Evolutionary conservation across 53 echinoderm and acorn worm genomes (phyloP).

Genomic region (Holothuria scabra): DNA sequence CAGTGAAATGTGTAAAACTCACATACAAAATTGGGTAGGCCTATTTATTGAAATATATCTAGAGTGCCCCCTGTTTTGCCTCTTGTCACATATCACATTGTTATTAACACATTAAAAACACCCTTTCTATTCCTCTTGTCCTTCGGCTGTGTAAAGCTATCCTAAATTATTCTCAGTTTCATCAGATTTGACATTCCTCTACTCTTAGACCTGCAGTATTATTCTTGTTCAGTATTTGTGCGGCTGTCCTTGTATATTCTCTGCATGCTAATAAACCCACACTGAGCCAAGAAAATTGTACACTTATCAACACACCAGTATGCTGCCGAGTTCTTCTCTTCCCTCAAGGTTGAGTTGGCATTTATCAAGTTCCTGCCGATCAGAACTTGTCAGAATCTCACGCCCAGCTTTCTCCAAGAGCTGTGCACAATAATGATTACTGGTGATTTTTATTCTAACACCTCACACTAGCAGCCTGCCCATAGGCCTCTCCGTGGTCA

Average conservation of each 20-base stretch:
- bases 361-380: conserved; percentile 44
- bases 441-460: conserved; percentile 37
- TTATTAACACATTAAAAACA: conserved; percentile 32
- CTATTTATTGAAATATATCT: too few species aligned
- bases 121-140: conserved; percentile 25
- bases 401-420: conserved; percentile 25
- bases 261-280: conserved; percentile 19
- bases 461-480: conserved; percentile 21
- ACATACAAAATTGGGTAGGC: too few species aligned
- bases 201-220: not conserved
- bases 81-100: too few species aligned
- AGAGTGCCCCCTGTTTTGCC: too few species aligned
- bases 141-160: conserved; percentile 11
- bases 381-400: conserved; percentile 39
- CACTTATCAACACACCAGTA: conserved; percentile 40
- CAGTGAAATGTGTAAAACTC: too few species aligned
- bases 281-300: conserved; percentile 25
- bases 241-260: conserved; percentile 21
- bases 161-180: too few species aligned
- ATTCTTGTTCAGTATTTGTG: conserved; percentile 13
- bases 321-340: conserved; percentile 5
- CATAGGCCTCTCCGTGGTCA: not conserved
- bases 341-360: conserved; percentile 46
- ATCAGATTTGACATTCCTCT: too few species aligned
- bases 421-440: conserved; percentile 7